Evolutionary conservation across 2,888 invertebrate species (phyloP), one percentile per base, ranked within the genome.

Genomic region (Habroteleia sp.): DNA sequence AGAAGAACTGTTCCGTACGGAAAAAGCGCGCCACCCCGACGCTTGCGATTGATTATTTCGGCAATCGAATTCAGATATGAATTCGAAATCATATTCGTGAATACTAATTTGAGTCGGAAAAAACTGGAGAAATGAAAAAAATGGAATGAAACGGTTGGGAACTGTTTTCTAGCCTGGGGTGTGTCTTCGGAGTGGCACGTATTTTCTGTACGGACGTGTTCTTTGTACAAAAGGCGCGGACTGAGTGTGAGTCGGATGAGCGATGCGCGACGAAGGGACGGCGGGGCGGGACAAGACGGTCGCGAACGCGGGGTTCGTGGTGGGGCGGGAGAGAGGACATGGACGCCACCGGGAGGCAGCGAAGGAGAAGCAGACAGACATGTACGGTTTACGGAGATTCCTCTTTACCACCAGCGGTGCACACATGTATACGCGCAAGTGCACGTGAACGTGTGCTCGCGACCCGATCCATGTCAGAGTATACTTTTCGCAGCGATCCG

Each of bases 361-460:
- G 66, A 48, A 73, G 54, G 74, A 74, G 77, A 76, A 77, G 77
- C 71, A 78, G 78, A 79, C 76, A 79, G 76, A 76, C 79, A 80
- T 77, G 79, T 69, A 76, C 76, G 79, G 79, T 82, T 81, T 79
- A 79, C 80, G 79, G 79, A 80, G 81, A 82, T 84, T 80, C 79
- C 80, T 81, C 79, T 77, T 75, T 80, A 74, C 76, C 73, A 76
- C 79, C 77, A 77, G 74, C 62, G 65, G 74, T 68, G 76, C 62
- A 68, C 63, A 72, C 72, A 71, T 33, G 60, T n/a, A n/a, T 33
- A 46, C 54, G 37, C 37, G 23, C 33, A 31, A 48, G 16, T 41
- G 42, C 56, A 17, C 37, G 52, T 46, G 37, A 39, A 44, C 56
- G 44, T 74, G 75, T 69, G 65, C 74, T 17, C 60, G 46, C 75